Conservation (phyloP, 2,797 vertebrate genomes). For the Galagoides demidoff region DNA sequence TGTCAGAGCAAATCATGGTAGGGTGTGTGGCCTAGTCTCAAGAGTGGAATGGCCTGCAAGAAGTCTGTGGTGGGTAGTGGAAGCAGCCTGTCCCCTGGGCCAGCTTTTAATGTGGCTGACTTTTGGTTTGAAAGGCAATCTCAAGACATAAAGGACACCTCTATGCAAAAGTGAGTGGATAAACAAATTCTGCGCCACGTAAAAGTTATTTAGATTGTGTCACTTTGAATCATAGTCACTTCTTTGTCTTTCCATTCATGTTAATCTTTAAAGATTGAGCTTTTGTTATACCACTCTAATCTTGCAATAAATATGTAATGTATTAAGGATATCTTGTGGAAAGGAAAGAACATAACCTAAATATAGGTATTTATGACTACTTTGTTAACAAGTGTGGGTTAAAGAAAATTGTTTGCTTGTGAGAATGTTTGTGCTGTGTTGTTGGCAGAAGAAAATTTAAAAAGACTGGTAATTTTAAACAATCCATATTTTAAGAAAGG, state of each 20-base stretch:
- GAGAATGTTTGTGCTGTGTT: constrained; percentile 8
- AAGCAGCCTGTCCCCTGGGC: background rate
- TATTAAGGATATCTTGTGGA: background rate
- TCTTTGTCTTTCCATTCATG: background rate
- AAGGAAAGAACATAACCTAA: background rate
- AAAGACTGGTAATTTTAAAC: constrained; percentile 19
- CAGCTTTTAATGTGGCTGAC: background rate
- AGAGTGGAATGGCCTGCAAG: background rate
- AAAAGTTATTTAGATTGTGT: background rate
- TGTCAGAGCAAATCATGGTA: background rate
- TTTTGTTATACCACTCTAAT: constrained; percentile 40
- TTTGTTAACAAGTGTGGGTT: background rate
- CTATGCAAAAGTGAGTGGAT: background rate
- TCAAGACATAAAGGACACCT: background rate
- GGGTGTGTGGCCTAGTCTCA: background rate
- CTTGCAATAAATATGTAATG: constrained; percentile 23
- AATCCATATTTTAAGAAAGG: constrained; percentile 47
- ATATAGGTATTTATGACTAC: constrained; percentile 19
- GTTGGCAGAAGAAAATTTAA: background rate
- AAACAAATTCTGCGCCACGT: background rate
- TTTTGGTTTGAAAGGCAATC: constrained; percentile 39
- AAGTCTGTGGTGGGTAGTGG: background rate
- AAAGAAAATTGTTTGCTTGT: background rate
- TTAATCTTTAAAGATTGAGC: constrained; percentile 7
- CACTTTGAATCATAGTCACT: background rate